A percentile compares a stretch with the other conserved stretches of the same genome.
Conservation (phyloP, 1,140 invertebrate species). For the Sminthurinus signatus region DNA sequence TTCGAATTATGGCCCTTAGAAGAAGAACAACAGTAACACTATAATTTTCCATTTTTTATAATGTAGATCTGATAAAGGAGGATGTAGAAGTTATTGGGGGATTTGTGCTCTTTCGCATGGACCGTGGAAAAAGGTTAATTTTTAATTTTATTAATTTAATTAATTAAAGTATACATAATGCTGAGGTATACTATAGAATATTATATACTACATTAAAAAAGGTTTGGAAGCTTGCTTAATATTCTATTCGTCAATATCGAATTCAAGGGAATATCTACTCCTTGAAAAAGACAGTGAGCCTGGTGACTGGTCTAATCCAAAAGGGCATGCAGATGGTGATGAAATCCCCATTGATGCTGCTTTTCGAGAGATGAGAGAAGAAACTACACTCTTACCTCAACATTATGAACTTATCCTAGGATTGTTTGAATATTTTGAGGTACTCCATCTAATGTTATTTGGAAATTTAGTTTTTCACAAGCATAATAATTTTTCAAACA, state of each 20-base stretch:
- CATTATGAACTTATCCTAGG: not conserved
- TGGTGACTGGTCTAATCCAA: slow-evolving; percentile 1
- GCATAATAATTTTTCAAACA: no score
- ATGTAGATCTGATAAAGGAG: not conserved
- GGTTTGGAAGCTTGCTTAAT: no score
- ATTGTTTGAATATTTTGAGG: slow-evolving; percentile 5
- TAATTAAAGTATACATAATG: no score
- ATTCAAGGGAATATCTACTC: not conserved
- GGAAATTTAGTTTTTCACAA: no score
- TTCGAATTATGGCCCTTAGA: no score
- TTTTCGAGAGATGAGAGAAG: not conserved
- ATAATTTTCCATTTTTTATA: no score
- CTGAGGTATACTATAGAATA: no score
- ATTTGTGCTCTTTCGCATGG: not conserved
- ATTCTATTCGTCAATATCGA: no score
- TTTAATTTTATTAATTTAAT: no score
- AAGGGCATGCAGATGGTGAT: not conserved
- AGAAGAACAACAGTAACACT: no score
- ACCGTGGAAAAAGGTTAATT: not conserved
- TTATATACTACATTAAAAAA: no score
- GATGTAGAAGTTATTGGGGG: not conserved
- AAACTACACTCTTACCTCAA: not conserved
- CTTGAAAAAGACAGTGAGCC: slow-evolving; percentile 2
- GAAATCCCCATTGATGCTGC: slow-evolving; percentile 11
- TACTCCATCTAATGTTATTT: no score